A percentile compares a stretch with the other conserved stretches of the same genome.
These are phyloP conservation scores for Trichoplusia ni DNA, from an alignment of 1,140 invertebrate species.

Conservation along the genomic window DNA sequence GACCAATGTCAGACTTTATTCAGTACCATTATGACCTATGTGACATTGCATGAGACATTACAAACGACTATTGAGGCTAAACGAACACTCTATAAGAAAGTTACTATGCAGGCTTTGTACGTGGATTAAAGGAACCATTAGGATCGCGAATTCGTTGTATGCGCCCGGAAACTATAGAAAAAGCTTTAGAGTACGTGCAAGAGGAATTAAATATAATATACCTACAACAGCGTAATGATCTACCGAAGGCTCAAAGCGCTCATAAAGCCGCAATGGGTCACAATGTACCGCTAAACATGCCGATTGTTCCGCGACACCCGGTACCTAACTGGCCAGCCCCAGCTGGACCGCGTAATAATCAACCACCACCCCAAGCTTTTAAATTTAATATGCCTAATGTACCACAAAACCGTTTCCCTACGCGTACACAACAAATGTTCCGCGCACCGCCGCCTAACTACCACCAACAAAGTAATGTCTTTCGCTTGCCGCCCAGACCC, in stretches of 20 bases:
- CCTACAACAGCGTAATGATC: conserved; percentile 29
- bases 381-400: background rate
- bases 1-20: conserved; percentile 35
- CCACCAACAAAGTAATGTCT: background rate
- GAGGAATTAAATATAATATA: conserved; percentile 34
- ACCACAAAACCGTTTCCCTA: background rate
- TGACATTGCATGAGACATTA: conserved; percentile 34
- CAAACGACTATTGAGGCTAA: background rate
- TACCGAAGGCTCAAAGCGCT: background rate
- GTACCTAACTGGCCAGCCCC: background rate
- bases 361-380: background rate
- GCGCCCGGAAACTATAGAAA: conserved; percentile 21
- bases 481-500: background rate
- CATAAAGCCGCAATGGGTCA: background rate
- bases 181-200: conserved; percentile 7
- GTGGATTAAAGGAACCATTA: conserved; percentile 31
- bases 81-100: conserved; percentile 17
- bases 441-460: background rate
- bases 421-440: background rate
- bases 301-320: background rate
- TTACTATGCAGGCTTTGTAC: conserved; percentile 26
- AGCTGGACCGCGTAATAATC: background rate
- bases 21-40: conserved; percentile 40
- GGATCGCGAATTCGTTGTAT: conserved; percentile 30
- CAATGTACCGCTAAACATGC: background rate